These are phyloP conservation scores for honey bee (Apis mellifera) DNA, from an alignment of 1,140 invertebrate genomes.

Conservation along the genomic window DNA sequence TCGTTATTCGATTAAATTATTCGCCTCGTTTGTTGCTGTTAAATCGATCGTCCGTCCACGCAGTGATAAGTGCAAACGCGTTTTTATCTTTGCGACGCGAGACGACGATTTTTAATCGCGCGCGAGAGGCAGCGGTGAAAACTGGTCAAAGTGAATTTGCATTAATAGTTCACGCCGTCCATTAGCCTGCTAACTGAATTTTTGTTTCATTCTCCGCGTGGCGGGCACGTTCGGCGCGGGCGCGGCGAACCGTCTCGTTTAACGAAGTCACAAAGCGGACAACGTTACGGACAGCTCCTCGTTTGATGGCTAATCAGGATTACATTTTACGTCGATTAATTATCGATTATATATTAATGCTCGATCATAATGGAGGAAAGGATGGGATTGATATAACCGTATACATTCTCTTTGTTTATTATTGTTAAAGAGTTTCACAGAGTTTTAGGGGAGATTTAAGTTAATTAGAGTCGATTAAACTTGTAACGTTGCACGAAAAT, in stretches of 20 bases:
- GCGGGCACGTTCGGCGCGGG: slow-evolving; percentile 30
- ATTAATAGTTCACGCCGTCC: slow-evolving; percentile 69
- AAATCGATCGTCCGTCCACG: neutral
- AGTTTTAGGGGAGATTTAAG: too few species aligned
- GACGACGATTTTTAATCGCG: slow-evolving; percentile 51
- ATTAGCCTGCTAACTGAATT: slow-evolving; percentile 70
- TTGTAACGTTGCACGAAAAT: too few species aligned
- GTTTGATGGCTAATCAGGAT: slow-evolving; percentile 58
- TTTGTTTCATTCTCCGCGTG: slow-evolving; percentile 64
- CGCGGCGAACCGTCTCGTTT: slow-evolving; percentile 50
- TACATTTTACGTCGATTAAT: slow-evolving; percentile 49
- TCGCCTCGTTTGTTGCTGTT: neutral
- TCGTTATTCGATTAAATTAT: neutral
- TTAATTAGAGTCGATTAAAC: too few species aligned
- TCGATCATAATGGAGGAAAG: neutral
- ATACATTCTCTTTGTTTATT: too few species aligned
- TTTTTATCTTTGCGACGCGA: neutral
- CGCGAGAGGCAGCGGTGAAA: slow-evolving; percentile 41
- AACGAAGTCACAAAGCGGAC: slow-evolving; percentile 69
- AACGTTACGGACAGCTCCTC: slow-evolving; percentile 45
- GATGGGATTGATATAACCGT: neutral
- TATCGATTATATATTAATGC: slow-evolving; percentile 32
- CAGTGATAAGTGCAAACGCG: neutral
- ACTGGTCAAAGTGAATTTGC: slow-evolving; percentile 70
- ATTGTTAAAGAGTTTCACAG: too few species aligned